Evolutionary conservation across 2,797 vertebrate species (phyloP), one percentile per base, ranked within the genome.

Genomic region (Melanotaenia maccullochi): DNA sequence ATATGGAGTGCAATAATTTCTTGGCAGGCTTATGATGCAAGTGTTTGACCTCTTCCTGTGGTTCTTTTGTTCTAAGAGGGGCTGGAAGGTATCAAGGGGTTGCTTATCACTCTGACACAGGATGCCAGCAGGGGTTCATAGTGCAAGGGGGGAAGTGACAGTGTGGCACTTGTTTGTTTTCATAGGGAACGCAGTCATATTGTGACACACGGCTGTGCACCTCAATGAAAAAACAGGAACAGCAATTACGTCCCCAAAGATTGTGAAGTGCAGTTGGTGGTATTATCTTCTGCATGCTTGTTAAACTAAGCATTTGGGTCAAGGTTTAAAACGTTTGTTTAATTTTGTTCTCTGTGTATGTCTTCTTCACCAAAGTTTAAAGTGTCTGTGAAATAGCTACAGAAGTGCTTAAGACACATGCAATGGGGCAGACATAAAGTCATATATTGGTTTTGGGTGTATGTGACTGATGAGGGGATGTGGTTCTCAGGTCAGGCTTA

Each of bases 51-150:
- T 85, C 86, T 91, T 92, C 87, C 89, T 81, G 86, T 86, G 73
- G 80, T 81, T 90, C 89, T 91, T 92, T 93, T 92, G 92, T 93
- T 91, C 83, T 73, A 78, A 58, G 69, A 85, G 79, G 80, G 86
- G 71, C 81, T 32, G 55, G 30, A 56, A 73, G 82, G 86, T 86
- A 88, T 88, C 85, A 64, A 78, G 90, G 87, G 89, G 87, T 90
- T 83, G 85, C 90, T 93, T 93, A 93, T 93, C 90, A 82, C 81
- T 89, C 82, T 90, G 89, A 89, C 87, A 90, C 91, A 93, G 93
- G 91, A 93, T 89, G 87, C 87, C 88, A 90, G 83, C 81, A 78
- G 85, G 87, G 90, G 86, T 85, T 77, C 84, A 86, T 64, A 86
- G 81, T 82, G 87, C 87, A 82, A 87, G 85, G 89, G 73, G 89